Base-by-base conservation (phyloP, 2,888 invertebrate genomes). In the Griposia aprilina region DNA sequence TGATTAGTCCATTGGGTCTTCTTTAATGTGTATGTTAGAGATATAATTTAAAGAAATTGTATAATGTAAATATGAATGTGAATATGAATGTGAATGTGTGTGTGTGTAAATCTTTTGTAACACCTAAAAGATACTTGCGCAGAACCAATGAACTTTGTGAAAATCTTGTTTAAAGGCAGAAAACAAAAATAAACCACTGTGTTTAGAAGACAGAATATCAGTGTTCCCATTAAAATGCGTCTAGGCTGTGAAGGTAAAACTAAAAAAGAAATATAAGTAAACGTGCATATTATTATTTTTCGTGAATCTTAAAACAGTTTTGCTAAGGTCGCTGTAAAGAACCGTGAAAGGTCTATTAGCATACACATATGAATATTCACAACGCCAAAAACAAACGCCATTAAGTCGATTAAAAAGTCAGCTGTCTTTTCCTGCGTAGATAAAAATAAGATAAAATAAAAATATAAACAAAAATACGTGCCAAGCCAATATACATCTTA, bases 351-450 rank as follows among this genome's bases (percentile, higher is more conserved):
- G 78, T 69, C 67, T 90, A 91, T 90, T 88, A 87, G 45, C 87
- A 88, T 78, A 88, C 68, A 76, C 78, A 81, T 83, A 93, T 93
- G 93, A 93, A 93, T 93, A 93, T 93, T 93, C 93, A 93, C 77
- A 86, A 87, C 81, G 74, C 86, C 84, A 65, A 86, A 86, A 78
- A 89, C 90, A 92, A 91, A 88, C 87, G 81, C 86, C 85, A 83
- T 84, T 88, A 88, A 86, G 86, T 89, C 89, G 86, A 88, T 90
- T 89, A 88, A 90, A 90, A 85, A 88, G 82, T 87, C 86, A 85
- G 87, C 87, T 84, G 88, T 88, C 78, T 88, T 91, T 91, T 90
- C 89, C 89, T 88, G 87, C 82, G 81, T 89, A 90, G 90, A 91
- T 92, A 91, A 90, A 91, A 90, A 89, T 89, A 88, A 88, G 80